phyloP scores from a whole-genome alignment of 2,113 vertebrate genomes.

The Phalacrocorax brasilianus region DNA sequence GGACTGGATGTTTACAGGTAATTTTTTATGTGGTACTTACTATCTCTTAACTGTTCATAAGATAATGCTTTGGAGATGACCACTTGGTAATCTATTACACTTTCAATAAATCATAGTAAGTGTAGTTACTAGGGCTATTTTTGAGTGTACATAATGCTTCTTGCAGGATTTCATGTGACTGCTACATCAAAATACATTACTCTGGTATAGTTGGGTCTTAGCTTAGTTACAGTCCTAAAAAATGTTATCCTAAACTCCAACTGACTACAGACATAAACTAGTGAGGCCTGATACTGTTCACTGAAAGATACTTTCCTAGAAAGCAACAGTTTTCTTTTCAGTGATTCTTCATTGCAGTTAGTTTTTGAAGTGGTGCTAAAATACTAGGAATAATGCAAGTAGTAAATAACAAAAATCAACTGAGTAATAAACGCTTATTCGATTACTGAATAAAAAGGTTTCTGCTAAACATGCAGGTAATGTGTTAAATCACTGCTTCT shows the following conservation, averaged over 20 bases:
- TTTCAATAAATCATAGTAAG: neutral
- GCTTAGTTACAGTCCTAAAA: neutral
- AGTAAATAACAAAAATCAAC: neutral
- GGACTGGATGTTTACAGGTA: neutral
- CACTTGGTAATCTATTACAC: neutral
- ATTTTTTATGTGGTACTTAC: neutral
- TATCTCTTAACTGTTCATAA: neutral
- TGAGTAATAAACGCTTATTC: neutral
- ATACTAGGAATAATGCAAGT: neutral
- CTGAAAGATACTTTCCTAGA: neutral
- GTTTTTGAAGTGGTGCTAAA: neutral
- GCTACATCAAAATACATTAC: neutral
- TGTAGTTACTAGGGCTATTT: neutral
- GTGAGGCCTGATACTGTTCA: neutral
- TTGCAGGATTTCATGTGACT: neutral
- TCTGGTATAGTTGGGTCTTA: neutral
- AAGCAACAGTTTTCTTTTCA: neutral
- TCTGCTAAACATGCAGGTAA: neutral
- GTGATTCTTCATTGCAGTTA: neutral
- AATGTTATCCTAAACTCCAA: neutral
- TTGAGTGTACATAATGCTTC: neutral
- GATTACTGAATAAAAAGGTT: neutral
- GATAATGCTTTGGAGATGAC: neutral
- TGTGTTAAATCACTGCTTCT: neutral
- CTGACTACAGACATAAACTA: neutral